Conservation (phyloP, 2,797 vertebrate genomes). For the Sciurus carolinensis region DNA sequence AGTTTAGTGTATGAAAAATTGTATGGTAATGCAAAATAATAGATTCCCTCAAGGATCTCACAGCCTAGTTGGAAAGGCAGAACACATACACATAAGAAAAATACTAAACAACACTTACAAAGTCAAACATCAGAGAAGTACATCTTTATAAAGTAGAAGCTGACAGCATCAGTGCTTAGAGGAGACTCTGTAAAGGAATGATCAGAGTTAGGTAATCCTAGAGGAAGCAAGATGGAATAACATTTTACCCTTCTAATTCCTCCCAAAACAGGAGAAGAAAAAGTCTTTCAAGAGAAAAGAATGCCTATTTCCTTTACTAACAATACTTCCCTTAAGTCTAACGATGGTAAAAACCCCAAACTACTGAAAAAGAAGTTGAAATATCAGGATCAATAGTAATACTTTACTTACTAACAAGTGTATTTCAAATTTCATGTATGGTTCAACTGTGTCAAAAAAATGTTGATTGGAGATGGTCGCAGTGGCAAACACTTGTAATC, state of each 20-base stretch:
- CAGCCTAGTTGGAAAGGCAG: conserved; percentile 12
- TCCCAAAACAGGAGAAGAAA: conserved; percentile 27
- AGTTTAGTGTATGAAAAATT: background rate
- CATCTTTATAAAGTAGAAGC: conserved; percentile 58
- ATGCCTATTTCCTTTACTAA: conserved; percentile 42
- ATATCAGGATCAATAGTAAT: background rate
- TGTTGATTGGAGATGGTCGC: background rate
- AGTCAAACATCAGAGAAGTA: conserved; percentile 46
- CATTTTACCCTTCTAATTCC: background rate
- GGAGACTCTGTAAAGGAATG: conserved; percentile 39
- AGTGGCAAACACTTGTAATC: too few relatives aligned
- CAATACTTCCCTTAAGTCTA: conserved; percentile 23
- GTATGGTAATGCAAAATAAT: conserved; percentile 55
- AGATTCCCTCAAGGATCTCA: conserved; percentile 41
- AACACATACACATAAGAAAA: conserved; percentile 49
- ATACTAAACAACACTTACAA: conserved; percentile 68
- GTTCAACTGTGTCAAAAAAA: conserved; percentile 52
- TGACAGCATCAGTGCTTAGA: conserved; percentile 7
- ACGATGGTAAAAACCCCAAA: background rate
- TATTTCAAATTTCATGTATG: conserved; percentile 62
- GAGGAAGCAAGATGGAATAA: conserved; percentile 3
- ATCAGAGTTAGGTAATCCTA: conserved; percentile 30
- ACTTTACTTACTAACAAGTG: conserved; percentile 15
- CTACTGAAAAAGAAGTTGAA: background rate
- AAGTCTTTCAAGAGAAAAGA: conserved; percentile 45